Evolutionary conservation across 2,888 invertebrate species (phyloP).

Genomic region (Silvanus unidentatus): DNA sequence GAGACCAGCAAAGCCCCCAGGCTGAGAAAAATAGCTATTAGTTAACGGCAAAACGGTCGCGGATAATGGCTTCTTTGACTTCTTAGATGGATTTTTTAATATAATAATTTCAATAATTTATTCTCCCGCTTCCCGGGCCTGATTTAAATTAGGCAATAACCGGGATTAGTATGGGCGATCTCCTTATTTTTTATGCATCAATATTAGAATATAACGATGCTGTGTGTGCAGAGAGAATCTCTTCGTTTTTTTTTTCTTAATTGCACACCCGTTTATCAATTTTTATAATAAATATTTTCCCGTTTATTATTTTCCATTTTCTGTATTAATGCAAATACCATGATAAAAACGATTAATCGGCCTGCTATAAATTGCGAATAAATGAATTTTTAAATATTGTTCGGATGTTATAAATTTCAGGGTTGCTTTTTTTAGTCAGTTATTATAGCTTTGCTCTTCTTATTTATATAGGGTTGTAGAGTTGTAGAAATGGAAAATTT

Average conservation of each 20-base stretch:
- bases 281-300: slow-evolving; percentile 28
- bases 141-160: slow-evolving; percentile 49
- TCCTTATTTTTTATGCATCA: slow-evolving; percentile 37
- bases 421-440: no score
- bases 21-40: slow-evolving; percentile 45
- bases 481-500: no score
- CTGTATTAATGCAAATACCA: no score
- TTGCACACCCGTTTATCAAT: slow-evolving; percentile 36
- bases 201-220: slow-evolving; percentile 31
- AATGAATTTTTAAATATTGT: slow-evolving; percentile 7
- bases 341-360: slow-evolving; percentile 3
- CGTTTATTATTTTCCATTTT: background rate
- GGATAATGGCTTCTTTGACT: slow-evolving; percentile 59
- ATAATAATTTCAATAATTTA: slow-evolving; percentile 63
- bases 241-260: slow-evolving; percentile 32
- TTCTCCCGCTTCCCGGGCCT: slow-evolving; percentile 34
- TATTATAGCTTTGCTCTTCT: no score
- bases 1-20: slow-evolving; percentile 27
- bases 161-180: slow-evolving; percentile 37
- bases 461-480: no score
- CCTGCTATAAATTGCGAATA: slow-evolving; percentile 4
- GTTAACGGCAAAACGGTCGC: slow-evolving; percentile 43
- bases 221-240: slow-evolving; percentile 16
- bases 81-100: slow-evolving; percentile 69
- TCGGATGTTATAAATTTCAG: background rate